Evolutionary conservation across 2,797 vertebrate species (phyloP), one percentile per base, ranked within the genome.

Genomic region (Malurus splendens): DNA sequence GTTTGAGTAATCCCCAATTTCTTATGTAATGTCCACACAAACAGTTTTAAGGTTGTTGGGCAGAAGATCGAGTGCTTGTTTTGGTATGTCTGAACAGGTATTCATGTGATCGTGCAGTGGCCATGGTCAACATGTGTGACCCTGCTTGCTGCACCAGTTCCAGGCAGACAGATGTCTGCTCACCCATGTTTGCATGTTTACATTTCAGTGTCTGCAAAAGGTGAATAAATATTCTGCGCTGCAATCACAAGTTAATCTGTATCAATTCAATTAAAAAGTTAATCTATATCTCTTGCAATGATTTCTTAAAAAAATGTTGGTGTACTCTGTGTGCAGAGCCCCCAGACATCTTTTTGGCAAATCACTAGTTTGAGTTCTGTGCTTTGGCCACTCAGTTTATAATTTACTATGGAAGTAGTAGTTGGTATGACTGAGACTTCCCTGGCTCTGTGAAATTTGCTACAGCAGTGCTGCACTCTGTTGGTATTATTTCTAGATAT

Each of bases 181-280:
- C 9, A 19, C 30, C 16, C 9, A 3, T 2, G 1, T 27, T 67
- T 22, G 41, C 22, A 1, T 78, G 18, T 89, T 92, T 86, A 44
- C 77, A 45, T 89, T 88, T 54, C 73, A 25, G 33, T 39, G 36
- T 18, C 82, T 60, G 52, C 20, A 83, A 44, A 60, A 79, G 0
- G 0, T 44, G 32, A 73, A 74, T 81, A 93, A 93, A 87, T 79
- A 74, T 4, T 80, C 23, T 36, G 27, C 79, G 72, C 59, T 72
- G 72, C 82, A 84, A 79, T 75, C 45, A 15, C 17, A 57, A 82
- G 55, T 90, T 90, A 87, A 87, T 76, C 36, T 65, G 68, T 55
- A 9, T 80, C 41, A 60, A 28, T 12, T 54, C 19, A 54, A 73
- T 52, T 1, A 60, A 36, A 65, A 50, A 60, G 42, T 84, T 87